Base-by-base conservation (phyloP, 2,797 vertebrate genomes). In the Characodon lateralis region DNA sequence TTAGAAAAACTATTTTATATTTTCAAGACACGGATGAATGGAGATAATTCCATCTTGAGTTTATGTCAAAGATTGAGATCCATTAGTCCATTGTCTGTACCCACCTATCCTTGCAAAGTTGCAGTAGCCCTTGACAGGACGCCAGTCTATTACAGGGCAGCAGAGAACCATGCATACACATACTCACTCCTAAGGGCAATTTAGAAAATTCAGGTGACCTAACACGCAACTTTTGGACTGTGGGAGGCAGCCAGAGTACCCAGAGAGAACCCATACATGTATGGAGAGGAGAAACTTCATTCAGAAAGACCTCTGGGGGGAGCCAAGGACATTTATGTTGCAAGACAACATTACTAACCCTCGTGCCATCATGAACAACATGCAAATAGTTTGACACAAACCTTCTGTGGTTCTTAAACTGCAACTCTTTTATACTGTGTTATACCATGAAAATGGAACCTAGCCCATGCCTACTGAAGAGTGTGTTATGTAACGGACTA, bases 401-500 rank as follows among this genome's bases (percentile, higher is more conserved):
- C 6, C 22, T 20, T 22, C 6, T 55, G 51, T 22, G 6, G 55
- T 58, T 26, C 24, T n/a, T 9, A 26, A 24, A 58, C n/a, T 26
- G 24, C 24, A 22, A 58, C 56, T 13, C n/a, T 10, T 58, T 58
- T 26, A 26, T 58, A 58, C 9, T 1, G 3, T 9, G n/a, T 2
- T n/a, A 59, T 59, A 59, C 8, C 9, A n/a, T 26, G n/a, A 58
- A 58, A 10, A n/a, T 58, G 56, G 10, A 61, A 14, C 28, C 1
- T 61, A n/a, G 26, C 12, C 26, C 28, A 16, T 28, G 58, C 3
- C 39, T 61, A 3, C 24, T 46, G 7, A 59, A 14, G 0, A 48
- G 86, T 35, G 50, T 59, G 76, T 72, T 73, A 24, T 78, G 74
- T 72, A 81, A 73, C 58, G 14, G 22, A 56, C 58, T 71, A 35